Evolutionary conservation across 2,113 vertebrate genomes (phyloP), one percentile per base, ranked within the genome.

Genomic region (Cygnus buccinator): DNA sequence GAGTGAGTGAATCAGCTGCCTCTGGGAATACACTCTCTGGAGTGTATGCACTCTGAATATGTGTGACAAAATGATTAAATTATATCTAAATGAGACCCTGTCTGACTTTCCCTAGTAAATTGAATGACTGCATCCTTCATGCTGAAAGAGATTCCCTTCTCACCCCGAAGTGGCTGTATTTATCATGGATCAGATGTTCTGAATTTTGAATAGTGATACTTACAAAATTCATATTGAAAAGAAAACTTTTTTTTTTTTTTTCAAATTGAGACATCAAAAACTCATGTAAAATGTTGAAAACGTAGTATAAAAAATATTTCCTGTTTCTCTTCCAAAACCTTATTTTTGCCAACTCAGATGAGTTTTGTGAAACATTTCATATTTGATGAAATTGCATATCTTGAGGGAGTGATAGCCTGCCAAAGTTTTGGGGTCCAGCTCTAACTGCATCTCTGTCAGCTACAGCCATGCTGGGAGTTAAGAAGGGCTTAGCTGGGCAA

Each of bases 341-440:
- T 62, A 41, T 52, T 95, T 84, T 91, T 75, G 43, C 28, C 29
- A 68, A 65, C 31, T 89, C 55, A 73, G n/a, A n/a, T 39, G 71
- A 66, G 11, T 82, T 94, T 82, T 79, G 23, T 23, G 35, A 89
- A 75, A 43, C 2, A 2, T 66, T 94, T 91, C 1, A 0, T 61
- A 35, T 84, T 90, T 84, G 73, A 72, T 94, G 86, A 93, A 94
- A 41, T 31, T 87, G 62, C 73, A 58, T 41, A 66, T 89, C 92
- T 66, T 92, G 58, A 81, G 57, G 31, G 33, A 90, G 84, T 21
- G 66, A 89, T 37, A 72, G 35, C 29, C 21, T 92, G 41, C 80
- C 73, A 68, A 58, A 78, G 21, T 62, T 78, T 93, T 65, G 54
- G 76, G 31, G 62, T 92, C 41, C 77, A 39, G 44, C 54, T 90